These are phyloP conservation scores for Acrocephalus arundinaceus DNA, from an alignment of 2,113 vertebrate species.

Conservation along the genomic window DNA sequence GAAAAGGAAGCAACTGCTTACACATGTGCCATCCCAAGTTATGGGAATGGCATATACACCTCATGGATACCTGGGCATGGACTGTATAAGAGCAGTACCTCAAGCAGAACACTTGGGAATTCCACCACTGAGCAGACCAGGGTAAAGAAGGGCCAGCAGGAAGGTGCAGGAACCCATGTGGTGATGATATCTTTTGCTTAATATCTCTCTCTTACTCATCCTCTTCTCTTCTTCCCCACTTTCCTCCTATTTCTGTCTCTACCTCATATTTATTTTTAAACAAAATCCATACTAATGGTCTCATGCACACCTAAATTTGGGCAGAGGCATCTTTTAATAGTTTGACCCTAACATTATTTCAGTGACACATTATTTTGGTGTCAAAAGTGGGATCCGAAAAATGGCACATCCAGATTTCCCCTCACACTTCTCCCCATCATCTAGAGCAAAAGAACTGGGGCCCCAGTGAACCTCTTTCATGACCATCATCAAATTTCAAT, in stretches of 20 bases:
- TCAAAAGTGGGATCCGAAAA: neutral
- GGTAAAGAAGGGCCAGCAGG: neutral
- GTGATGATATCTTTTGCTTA: neutral
- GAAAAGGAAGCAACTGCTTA: neutral
- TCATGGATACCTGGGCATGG: fast-evolving
- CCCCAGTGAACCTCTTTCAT: neutral
- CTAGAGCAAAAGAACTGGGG: neutral
- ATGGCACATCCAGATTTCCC: neutral
- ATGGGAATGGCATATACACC: fast-evolving
- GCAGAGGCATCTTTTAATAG: neutral
- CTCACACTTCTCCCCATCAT: neutral
- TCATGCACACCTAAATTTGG: neutral
- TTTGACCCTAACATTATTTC: neutral
- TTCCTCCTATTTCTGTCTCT: neutral
- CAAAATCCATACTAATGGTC: neutral
- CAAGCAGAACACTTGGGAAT: no score
- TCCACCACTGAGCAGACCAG: neutral
- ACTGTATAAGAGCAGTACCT: neutral
- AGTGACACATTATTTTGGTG: neutral
- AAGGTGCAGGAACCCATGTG: neutral
- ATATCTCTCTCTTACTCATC: neutral
- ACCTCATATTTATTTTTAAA: neutral
- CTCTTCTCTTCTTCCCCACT: neutral
- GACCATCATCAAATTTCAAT: neutral
- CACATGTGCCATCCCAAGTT: neutral